These are phyloP conservation scores for Myrmecobius fasciatus DNA, from an alignment of 2,113 vertebrate species.

Conservation along the genomic window DNA sequence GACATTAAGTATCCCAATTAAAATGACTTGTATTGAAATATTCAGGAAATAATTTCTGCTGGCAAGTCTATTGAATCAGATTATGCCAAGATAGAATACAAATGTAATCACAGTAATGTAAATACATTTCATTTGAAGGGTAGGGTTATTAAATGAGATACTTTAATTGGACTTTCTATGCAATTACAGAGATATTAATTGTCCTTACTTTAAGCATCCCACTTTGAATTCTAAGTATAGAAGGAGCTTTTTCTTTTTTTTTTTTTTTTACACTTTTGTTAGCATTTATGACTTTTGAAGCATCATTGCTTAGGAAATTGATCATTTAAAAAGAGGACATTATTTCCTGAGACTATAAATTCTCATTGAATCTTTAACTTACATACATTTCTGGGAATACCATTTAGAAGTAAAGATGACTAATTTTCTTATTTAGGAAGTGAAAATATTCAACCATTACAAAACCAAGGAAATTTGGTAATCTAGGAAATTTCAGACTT, in stretches of 20 bases:
- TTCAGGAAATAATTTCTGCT: neutral
- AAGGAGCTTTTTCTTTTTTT: neutral
- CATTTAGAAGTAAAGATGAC: neutral
- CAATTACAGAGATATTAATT: neutral
- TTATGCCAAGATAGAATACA: neutral
- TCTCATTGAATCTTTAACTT: slow-evolving; percentile 25
- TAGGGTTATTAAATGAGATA: neutral
- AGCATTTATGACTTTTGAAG: neutral
- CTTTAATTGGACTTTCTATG: neutral
- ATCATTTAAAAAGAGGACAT: slow-evolving; percentile 21
- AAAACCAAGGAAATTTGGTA: slow-evolving; percentile 8
- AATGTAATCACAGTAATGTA: neutral
- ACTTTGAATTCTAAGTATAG: neutral
- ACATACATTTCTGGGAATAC: slow-evolving; percentile 10
- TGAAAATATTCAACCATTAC: slow-evolving; percentile 31
- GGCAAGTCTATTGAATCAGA: neutral
- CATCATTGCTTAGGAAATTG: slow-evolving; percentile 11
- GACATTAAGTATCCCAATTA: neutral
- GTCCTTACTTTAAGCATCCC: neutral
- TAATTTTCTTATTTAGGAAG: neutral
- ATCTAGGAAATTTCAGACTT: neutral
- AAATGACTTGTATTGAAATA: neutral
- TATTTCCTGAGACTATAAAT: neutral
- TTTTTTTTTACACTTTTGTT: neutral
- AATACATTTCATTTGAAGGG: neutral